Conservation (phyloP, 2,888 invertebrate species). For the Cheilosia grossa region DNA sequence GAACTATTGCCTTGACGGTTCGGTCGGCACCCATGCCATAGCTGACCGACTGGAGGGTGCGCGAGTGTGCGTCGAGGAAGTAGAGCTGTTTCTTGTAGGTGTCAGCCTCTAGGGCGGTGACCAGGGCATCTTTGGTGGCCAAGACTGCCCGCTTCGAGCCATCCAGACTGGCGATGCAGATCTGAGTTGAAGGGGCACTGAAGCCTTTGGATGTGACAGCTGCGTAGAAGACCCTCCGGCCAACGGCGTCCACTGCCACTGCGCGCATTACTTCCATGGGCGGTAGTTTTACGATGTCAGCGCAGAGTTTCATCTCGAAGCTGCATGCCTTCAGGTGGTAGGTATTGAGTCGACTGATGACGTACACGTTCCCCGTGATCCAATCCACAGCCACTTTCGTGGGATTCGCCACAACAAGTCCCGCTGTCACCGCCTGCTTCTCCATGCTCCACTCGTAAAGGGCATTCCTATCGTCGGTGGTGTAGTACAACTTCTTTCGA, state of each 20-base stretch:
- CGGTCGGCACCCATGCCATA: constrained; percentile 83
- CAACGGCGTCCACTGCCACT: constrained; percentile 87
- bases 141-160: constrained; percentile 84
- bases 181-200: constrained; percentile 83
- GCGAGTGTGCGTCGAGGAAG: constrained; percentile 88
- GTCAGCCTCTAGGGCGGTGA: constrained; percentile 84
- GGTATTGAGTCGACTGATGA: constrained; percentile 83
- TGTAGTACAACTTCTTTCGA: constrained; percentile 84
- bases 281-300: constrained; percentile 84
- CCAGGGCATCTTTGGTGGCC: constrained; percentile 79
- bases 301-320: constrained; percentile 84
- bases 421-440: constrained; percentile 80
- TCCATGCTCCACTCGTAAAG: constrained; percentile 83
- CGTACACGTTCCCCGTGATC: constrained; percentile 89
- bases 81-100: constrained; percentile 87
- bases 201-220: constrained; percentile 83
- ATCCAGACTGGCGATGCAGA: constrained; percentile 85
- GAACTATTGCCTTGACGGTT: constrained; percentile 83
- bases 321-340: constrained; percentile 85
- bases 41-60: constrained; percentile 84
- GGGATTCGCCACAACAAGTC: constrained; percentile 82
- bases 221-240: constrained; percentile 86
- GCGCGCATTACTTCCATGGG: constrained; percentile 85
- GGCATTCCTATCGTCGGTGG: constrained; percentile 82
- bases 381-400: constrained; percentile 89